These are phyloP conservation scores for Notolabrus celidotus DNA, from an alignment of 2,797 vertebrate genomes.

Conservation along the genomic window DNA sequence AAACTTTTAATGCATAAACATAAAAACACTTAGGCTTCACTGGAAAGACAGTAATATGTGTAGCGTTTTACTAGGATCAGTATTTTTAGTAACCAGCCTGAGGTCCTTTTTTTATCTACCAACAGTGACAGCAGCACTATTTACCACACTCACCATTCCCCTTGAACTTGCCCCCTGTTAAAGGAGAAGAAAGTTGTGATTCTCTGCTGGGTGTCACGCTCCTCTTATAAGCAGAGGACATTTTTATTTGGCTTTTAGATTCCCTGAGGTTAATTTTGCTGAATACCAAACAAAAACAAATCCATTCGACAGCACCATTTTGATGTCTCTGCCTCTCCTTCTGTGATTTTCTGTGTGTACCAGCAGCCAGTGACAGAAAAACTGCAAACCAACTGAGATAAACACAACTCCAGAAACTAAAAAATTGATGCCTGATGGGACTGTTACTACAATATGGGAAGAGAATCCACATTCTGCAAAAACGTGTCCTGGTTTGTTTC, in stretches of 20 bases:
- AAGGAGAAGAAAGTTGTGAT: not conserved
- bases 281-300: conserved; percentile 27
- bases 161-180: conserved; percentile 12
- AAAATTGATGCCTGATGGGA: conserved; percentile 26
- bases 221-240: conserved; percentile 5
- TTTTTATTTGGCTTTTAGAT: conserved; percentile 20
- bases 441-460: not conserved
- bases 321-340: conserved; percentile 3
- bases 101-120: conserved; percentile 14
- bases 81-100: conserved; percentile 13
- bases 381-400: conserved; percentile 29
- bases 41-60: not conserved
- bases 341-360: conserved; percentile 33
- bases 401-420: conserved; percentile 24
- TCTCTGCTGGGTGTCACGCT: conserved; percentile 10
- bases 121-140: not conserved
- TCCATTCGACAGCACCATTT: conserved; percentile 22
- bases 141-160: conserved; percentile 1
- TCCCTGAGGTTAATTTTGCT: conserved; percentile 22
- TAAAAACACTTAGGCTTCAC: not conserved
- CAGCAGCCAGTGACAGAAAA: conserved; percentile 25
- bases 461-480: not conserved
- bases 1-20: not conserved
- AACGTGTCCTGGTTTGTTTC: conserved; percentile 6
- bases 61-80: conserved; percentile 2